Evolutionary conservation across 2,113 vertebrate species (phyloP), one percentile per base, ranked within the genome.

Genomic region (Scatophagus argus): DNA sequence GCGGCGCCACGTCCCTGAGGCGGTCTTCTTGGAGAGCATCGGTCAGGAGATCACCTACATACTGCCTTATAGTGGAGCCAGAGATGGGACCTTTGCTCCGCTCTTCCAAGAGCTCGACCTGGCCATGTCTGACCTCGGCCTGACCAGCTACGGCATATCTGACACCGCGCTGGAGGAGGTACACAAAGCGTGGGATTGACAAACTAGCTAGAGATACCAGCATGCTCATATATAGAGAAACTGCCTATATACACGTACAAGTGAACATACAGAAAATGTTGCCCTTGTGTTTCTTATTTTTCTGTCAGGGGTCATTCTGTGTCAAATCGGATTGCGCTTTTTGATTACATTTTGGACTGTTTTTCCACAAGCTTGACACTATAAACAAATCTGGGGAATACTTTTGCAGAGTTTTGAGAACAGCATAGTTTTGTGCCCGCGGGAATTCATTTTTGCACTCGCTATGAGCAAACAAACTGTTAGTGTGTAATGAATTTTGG

Each of bases 121-220:
- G 73, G 95, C 96, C 55, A 95, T 96, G 71, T 93, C 94, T 31
- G 87, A 95, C 82, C 91, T 99, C 31, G 96, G 97, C 38, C 96
- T 99, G 91, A 98, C 95, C 56, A 99, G 97, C 93, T 99, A 99
- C 0, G 98, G 98, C 69, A 97, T 99, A 87, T 97, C 98, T 5
- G 98, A 99, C 95, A 99, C 98, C 1, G 98, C 96, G 0, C 91
- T 99, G 81, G 98, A 99, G 78, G 98, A 99, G 95, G 98, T 99
- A 87, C n/a, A 8, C 19, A 25, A 71, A 84, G 76, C 43, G 88
- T 75, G 51, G 36, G 54, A 46, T 17, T 56, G 44, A 62, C 13
- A 43, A 27, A 21, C 59, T 14, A 25, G 44, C 25, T 3, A 19
- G 8, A 70, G 39, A 70, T 25, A 36, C 4, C 38, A 8, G 31